These are phyloP conservation scores for Limenitis camilla DNA, from an alignment of 2,888 invertebrate genomes.

Conservation along the genomic window DNA sequence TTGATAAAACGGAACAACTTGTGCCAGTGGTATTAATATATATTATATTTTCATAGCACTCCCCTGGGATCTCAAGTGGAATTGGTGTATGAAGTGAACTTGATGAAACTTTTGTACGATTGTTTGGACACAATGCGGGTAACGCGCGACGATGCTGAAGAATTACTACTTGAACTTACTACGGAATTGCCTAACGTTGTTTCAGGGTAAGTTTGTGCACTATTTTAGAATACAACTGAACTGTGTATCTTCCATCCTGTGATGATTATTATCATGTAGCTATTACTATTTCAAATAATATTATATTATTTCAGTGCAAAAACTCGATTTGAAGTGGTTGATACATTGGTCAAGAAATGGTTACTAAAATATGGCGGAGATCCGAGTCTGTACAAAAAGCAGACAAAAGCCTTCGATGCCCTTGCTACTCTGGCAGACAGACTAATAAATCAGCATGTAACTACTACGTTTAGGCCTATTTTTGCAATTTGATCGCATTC, in stretches of 20 bases:
- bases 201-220: conserved; percentile 39
- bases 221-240: background rate
- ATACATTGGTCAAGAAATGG: conserved; percentile 51
- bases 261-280: background rate
- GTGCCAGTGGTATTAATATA: background rate
- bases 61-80: conserved; percentile 41
- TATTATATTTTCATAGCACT: conserved; percentile 32
- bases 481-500: background rate
- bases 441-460: conserved; percentile 53
- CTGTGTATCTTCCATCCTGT: no score
- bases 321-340: conserved; percentile 56
- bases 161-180: conserved; percentile 46
- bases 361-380: conserved; percentile 54
- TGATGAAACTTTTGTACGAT: conserved; percentile 52
- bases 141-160: conserved; percentile 38
- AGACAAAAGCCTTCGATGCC: conserved; percentile 58
- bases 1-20: no score
- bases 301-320: conserved; percentile 32
- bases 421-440: conserved; percentile 52
- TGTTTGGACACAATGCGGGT: conserved; percentile 55
- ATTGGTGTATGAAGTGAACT: conserved; percentile 42
- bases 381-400: conserved; percentile 55
- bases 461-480: background rate
- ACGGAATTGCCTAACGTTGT: conserved; percentile 44
- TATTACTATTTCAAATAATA: background rate